phyloP scores from a whole-genome alignment of 2,113 vertebrate genomes.

The Corythaeola cristata region DNA sequence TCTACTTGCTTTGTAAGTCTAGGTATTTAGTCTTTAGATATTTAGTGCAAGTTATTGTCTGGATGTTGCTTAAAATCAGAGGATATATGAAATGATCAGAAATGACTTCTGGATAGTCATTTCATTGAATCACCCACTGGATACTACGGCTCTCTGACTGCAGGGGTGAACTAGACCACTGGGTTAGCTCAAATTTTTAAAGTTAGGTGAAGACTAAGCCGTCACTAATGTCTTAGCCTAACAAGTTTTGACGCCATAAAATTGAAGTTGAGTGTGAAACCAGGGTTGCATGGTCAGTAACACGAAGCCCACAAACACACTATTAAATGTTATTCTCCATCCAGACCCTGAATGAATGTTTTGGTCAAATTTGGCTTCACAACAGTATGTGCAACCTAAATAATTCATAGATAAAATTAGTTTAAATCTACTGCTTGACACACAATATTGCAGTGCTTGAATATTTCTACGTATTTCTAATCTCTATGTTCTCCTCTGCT shows the following conservation, averaged over 20 bases:
- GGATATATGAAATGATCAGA: not conserved
- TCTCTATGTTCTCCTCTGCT: not conserved
- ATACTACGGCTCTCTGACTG: not conserved
- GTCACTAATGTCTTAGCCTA: not conserved
- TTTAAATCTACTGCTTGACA: not conserved
- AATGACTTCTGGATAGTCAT: rapidly evolving
- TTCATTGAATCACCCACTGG: not conserved
- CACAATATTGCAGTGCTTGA: not conserved
- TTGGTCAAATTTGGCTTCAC: not conserved
- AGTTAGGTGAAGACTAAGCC: not conserved
- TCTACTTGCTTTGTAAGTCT: not conserved
- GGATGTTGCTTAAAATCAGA: not conserved
- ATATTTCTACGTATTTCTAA: not conserved
- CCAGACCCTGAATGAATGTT: not conserved
- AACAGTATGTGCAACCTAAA: not conserved
- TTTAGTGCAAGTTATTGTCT: not conserved
- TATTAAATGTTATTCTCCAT: not conserved
- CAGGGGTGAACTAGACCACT: not conserved
- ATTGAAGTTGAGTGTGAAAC: not conserved
- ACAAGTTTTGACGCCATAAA: not conserved
- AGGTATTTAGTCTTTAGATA: not conserved
- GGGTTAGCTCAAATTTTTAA: not conserved
- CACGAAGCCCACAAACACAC: not conserved
- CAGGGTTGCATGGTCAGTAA: rapidly evolving
- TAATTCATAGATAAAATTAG: not conserved